Conservation (phyloP, 2,113 vertebrate species). For the Zosterops japonicus region DNA sequence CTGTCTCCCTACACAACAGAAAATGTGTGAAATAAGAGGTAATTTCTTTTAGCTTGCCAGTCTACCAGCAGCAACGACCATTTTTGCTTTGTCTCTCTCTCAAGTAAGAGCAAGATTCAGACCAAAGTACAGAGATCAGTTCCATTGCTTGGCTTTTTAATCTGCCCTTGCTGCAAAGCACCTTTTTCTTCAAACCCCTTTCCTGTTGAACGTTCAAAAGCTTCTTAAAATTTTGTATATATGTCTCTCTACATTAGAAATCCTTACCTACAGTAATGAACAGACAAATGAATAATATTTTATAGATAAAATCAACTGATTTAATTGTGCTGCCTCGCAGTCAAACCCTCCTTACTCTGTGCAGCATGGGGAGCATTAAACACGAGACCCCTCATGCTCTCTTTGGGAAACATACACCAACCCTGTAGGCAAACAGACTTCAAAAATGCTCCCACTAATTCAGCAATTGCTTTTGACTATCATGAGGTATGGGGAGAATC, state of each 20-base stretch:
- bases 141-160: neutral
- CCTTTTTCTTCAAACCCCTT: neutral
- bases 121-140: neutral
- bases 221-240: neutral
- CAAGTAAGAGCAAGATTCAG: neutral
- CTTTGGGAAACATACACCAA: neutral
- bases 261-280: neutral
- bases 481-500: neutral
- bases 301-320: neutral
- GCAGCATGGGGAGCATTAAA: neutral
- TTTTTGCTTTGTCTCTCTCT: neutral
- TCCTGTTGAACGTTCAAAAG: neutral
- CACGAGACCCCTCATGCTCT: rapidly evolving
- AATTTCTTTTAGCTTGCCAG: neutral
- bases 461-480: neutral
- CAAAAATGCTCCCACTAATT: neutral
- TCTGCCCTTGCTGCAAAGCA: neutral
- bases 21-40: neutral
- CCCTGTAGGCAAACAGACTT: neutral
- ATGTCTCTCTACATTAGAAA: neutral
- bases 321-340: neutral
- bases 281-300: neutral
- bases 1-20: neutral
- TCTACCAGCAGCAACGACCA: neutral
- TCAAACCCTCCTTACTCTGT: neutral